A percentile compares a stretch with the other conserved stretches of the same genome.
Evolutionary conservation across 2,888 invertebrate species (phyloP).

Genomic region (Trichogramma evanescens): DNA sequence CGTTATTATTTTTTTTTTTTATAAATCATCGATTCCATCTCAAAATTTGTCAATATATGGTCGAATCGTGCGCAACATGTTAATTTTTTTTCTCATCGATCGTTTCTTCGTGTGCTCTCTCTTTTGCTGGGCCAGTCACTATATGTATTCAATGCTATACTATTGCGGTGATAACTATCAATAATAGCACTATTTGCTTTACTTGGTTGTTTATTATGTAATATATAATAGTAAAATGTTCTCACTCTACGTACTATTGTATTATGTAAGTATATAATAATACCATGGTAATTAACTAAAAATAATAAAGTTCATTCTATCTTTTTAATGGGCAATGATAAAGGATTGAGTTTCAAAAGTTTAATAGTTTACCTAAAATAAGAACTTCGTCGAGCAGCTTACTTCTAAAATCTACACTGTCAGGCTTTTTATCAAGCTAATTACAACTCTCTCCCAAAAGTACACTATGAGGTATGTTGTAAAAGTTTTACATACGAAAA

Average conservation of each 20-base stretch:
- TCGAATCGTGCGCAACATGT: not conserved
- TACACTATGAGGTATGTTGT: too few species aligned
- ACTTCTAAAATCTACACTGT: slow-evolving; percentile 23
- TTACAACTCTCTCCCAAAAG: too few species aligned
- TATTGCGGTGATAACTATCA: slow-evolving; percentile 20
- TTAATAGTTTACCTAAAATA: slow-evolving; percentile 18
- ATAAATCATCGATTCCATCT: slow-evolving; percentile 2
- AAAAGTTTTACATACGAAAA: slow-evolving; percentile 1
- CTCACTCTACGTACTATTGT: slow-evolving; percentile 16
- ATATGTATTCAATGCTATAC: slow-evolving; percentile 19
- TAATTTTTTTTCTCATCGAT: slow-evolving; percentile 1
- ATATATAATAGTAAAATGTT: slow-evolving; percentile 10
- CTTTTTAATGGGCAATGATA: not conserved
- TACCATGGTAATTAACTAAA: slow-evolving; percentile 1
- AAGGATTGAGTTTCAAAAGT: not conserved
- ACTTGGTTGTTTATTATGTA: slow-evolving; percentile 14
- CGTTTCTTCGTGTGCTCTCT: slow-evolving; percentile 19
- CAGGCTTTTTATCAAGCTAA: slow-evolving; percentile 12
- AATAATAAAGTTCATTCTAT: not conserved
- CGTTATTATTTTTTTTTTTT: not conserved
- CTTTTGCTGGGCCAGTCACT: slow-evolving; percentile 26
- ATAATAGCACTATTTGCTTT: slow-evolving; percentile 19
- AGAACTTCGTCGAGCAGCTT: slow-evolving; percentile 27
- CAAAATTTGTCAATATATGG: slow-evolving; percentile 11
- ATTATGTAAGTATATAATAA: slow-evolving; percentile 13